Percentiles rank a stretch among this genome's conserved stretches.
Conservation (phyloP, 2,888 invertebrate species). For the Escarpia spicata region DNA sequence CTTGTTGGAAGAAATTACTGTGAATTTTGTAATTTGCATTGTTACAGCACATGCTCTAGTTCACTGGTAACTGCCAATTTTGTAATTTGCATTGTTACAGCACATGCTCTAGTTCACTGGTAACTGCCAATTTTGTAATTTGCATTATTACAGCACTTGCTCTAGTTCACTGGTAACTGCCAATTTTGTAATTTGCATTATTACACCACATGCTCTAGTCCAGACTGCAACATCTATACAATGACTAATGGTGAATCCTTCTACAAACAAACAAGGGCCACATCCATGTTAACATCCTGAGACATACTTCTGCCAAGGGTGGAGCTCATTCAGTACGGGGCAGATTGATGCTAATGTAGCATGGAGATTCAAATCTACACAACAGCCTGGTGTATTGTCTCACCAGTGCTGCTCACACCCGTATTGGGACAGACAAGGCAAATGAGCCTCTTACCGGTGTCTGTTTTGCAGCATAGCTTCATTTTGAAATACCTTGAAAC, state of each 20-base stretch:
- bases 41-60: background rate
- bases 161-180: too few species aligned
- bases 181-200: too few species aligned
- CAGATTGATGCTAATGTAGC: slow-evolving; percentile 7
- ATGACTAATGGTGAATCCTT: slow-evolving; percentile 1
- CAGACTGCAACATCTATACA: background rate
- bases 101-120: too few species aligned
- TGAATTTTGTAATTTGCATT: too few species aligned
- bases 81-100: too few species aligned
- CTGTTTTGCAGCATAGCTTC: background rate
- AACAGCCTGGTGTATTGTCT: background rate
- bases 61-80: background rate
- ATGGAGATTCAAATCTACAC: background rate
- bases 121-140: too few species aligned
- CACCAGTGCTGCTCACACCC: background rate
- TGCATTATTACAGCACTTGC: too few species aligned
- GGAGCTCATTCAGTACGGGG: background rate
- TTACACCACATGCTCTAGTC: background rate
- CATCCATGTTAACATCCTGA: background rate
- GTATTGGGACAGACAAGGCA: background rate
- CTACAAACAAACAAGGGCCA: background rate
- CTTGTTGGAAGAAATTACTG: too few species aligned
- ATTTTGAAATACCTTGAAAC: background rate
- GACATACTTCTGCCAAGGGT: background rate
- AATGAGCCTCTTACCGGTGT: background rate